These are phyloP conservation scores for Aphaenogaster floridana DNA, from an alignment of 1,140 invertebrate species.

Conservation along the genomic window DNA sequence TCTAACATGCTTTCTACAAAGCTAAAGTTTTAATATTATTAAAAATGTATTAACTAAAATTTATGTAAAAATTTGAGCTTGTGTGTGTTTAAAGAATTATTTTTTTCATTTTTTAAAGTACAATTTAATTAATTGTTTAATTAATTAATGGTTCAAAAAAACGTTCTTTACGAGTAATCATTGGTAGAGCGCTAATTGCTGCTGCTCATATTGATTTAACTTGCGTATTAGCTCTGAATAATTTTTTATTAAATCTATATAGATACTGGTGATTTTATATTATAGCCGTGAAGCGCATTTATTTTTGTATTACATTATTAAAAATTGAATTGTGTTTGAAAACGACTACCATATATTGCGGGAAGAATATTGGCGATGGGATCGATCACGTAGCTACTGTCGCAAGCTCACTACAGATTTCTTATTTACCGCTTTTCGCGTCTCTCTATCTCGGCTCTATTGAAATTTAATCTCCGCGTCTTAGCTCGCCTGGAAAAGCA, in stretches of 20 bases:
- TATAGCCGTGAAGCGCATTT: not conserved
- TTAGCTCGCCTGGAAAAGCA: slow-evolving; percentile 82
- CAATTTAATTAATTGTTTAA: not conserved
- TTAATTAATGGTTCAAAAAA: slow-evolving; percentile 8
- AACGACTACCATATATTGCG: not conserved
- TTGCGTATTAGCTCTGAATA: not conserved
- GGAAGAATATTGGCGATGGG: slow-evolving; percentile 18
- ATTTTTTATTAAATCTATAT: slow-evolving; percentile 13
- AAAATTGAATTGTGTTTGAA: slow-evolving; percentile 9
- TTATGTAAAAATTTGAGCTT: not conserved
- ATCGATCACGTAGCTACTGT: slow-evolving; percentile 51
- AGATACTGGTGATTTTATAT: not conserved
- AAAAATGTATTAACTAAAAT: not conserved
- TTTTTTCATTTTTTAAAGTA: not conserved
- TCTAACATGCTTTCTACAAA: slow-evolving; percentile 39
- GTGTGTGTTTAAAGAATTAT: not conserved
- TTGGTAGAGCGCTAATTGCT: not conserved
- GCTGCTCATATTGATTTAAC: not conserved
- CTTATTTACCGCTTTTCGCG: slow-evolving; percentile 79
- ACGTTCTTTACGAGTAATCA: not conserved
- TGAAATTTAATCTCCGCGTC: slow-evolving; percentile 81
- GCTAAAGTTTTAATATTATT: slow-evolving; percentile 3
- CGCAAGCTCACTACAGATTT: slow-evolving; percentile 72
- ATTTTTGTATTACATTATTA: slow-evolving; percentile 14
- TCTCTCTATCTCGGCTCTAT: slow-evolving; percentile 71